A percentile compares a stretch with the other conserved stretches of the same genome.
phyloP scores from a whole-genome alignment of 2,888 invertebrate species.

The Drosophila anomalipes region DNA sequence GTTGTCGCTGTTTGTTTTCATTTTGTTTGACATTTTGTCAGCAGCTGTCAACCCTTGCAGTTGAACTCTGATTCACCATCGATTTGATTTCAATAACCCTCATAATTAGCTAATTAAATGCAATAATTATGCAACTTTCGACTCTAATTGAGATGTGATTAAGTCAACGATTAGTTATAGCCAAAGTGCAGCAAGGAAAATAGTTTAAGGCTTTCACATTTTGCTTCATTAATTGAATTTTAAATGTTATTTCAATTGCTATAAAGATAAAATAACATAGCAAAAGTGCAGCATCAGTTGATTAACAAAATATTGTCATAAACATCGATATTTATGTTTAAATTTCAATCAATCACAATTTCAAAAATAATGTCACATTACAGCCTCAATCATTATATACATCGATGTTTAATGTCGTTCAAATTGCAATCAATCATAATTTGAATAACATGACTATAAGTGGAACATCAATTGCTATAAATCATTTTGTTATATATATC shows the following conservation, averaged over 20 bases:
- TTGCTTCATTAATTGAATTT: neutral
- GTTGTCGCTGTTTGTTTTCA: constrained; percentile 20
- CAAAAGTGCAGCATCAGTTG: neutral
- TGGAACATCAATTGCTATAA: no score
- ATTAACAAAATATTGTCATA: neutral
- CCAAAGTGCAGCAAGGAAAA: neutral
- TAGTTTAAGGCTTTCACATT: neutral
- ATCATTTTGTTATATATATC: no score
- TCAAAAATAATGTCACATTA: neutral
- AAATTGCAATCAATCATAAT: neutral
- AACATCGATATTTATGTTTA: neutral
- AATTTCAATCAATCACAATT: neutral
- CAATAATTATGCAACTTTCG: constrained; percentile 35
- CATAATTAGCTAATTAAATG: constrained; percentile 43
- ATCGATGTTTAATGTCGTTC: no score
- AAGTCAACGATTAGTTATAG: constrained; percentile 20
- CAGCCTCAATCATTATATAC: no score
- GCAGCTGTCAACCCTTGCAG: constrained; percentile 55
- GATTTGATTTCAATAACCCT: constrained; percentile 1
- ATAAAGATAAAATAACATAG: neutral
- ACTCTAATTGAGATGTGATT: constrained; percentile 33
- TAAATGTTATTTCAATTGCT: neutral
- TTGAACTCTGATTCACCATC: constrained; percentile 29
- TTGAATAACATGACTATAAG: neutral
- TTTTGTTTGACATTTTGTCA: constrained; percentile 37